A percentile compares a stretch with the other conserved stretches of the same genome.
Evolutionary conservation across 2,888 invertebrate genomes (phyloP).

Genomic region (Hydraecia micacea): DNA sequence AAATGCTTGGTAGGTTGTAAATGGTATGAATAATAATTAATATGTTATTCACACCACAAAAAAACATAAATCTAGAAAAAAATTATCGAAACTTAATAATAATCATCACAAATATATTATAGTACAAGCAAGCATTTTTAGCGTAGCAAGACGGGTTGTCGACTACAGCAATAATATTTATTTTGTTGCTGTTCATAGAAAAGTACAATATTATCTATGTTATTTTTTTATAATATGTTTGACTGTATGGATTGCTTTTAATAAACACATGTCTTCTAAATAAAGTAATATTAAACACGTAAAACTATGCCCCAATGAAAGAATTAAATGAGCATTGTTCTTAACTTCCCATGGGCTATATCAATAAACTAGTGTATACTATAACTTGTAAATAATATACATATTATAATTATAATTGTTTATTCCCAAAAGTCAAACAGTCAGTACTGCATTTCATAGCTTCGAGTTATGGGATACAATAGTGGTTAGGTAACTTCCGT

Average conservation of each 20-base stretch:
- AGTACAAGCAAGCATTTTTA: constrained; percentile 61
- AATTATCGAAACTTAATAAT: constrained; percentile 1
- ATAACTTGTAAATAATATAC: constrained; percentile 39
- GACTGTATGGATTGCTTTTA: constrained; percentile 36
- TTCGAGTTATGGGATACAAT: constrained; percentile 39
- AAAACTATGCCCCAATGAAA: constrained; percentile 31
- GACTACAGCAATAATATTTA: constrained; percentile 48
- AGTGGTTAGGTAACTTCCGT: constrained; percentile 29
- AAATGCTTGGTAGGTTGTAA: constrained; percentile 60
- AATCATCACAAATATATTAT: constrained; percentile 14
- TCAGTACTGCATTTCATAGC: constrained; percentile 23
- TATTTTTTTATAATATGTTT: constrained; percentile 44
- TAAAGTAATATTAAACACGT: constrained; percentile 18
- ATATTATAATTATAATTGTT: constrained; percentile 20
- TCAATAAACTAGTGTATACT: constrained; percentile 13
- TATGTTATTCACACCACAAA: constrained; percentile 13
- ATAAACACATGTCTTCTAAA: constrained; percentile 28
- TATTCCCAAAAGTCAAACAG: constrained; percentile 32
- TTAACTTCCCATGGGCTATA: constrained; percentile 17
- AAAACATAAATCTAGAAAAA: constrained; percentile 7
- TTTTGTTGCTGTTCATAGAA: constrained; percentile 37
- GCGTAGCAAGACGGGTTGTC: constrained; percentile 33
- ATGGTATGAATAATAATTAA: constrained; percentile 18
- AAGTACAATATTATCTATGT: constrained; percentile 56
- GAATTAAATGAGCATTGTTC: constrained; percentile 2